Percentiles rank a stretch among this genome's conserved stretches.
Conservation (phyloP, 1,140 invertebrate genomes). For the Saccostrea glomerata region DNA sequence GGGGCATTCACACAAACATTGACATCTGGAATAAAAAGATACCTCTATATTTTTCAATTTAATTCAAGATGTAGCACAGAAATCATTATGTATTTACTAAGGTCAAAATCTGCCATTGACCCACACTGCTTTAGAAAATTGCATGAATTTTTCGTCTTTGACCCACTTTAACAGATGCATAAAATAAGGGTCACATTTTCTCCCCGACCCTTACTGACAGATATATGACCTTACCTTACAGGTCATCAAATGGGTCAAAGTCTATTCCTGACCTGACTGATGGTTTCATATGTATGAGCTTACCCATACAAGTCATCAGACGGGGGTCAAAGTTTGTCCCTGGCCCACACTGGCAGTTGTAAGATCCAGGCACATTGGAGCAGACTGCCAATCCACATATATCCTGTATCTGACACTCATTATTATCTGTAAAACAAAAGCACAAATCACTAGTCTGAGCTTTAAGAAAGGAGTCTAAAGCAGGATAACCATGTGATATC, state of each 20-base stretch:
- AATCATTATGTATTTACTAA: too few species aligned
- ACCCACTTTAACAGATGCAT: too few species aligned
- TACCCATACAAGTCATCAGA: constrained; percentile 61
- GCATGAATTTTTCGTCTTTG: too few species aligned
- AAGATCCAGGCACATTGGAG: constrained; percentile 88
- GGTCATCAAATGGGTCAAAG: too few species aligned
- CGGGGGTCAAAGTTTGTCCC: constrained; percentile 82
- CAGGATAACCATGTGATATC: not conserved
- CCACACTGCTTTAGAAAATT: too few species aligned
- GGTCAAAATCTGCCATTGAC: too few species aligned
- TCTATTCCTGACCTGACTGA: too few species aligned
- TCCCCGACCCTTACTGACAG: too few species aligned
- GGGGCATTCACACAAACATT: constrained; percentile 70
- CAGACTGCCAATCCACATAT: constrained; percentile 89
- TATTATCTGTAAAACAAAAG: constrained; percentile 80
- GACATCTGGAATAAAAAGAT: constrained; percentile 61
- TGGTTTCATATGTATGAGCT: constrained; percentile 14
- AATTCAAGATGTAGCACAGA: too few species aligned
- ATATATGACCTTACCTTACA: too few species aligned
- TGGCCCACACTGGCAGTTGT: constrained; percentile 85
- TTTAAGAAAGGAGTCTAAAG: not conserved
- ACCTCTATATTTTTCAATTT: too few species aligned
- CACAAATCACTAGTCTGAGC: not conserved
- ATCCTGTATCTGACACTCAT: constrained; percentile 86
- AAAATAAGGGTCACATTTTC: too few species aligned